phyloP scores from a whole-genome alignment of 2,113 vertebrate genomes.

The Takifugu flavidus region DNA sequence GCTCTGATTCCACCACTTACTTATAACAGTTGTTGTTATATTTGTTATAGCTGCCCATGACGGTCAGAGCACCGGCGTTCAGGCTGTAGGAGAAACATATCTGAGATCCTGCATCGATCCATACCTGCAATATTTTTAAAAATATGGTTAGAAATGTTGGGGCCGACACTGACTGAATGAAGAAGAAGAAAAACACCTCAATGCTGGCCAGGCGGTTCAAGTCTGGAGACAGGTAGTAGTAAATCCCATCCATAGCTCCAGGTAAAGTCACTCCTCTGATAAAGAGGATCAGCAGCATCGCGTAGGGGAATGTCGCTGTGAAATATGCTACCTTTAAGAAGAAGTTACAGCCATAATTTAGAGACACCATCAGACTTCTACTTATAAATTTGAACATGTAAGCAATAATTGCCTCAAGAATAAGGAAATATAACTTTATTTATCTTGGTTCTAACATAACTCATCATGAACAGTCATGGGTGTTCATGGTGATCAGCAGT shows the following conservation, averaged over 20 bases:
- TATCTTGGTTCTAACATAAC: no score
- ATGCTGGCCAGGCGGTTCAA: conserved; percentile 39
- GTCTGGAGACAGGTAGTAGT: conserved; percentile 67
- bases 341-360: background rate
- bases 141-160: background rate
- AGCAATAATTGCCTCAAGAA: no score
- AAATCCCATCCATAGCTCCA: conserved; percentile 61
- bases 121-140: conserved; percentile 48
- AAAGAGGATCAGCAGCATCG: conserved; percentile 65
- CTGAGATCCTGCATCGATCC: conserved; percentile 68
- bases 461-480: no score
- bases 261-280: conserved; percentile 65
- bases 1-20: conserved; percentile 25
- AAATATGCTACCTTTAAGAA: conserved; percentile 64
- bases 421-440: no score
- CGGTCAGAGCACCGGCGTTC: conserved; percentile 34
- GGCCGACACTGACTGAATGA: background rate
- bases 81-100: conserved; percentile 64
- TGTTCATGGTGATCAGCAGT: no score
- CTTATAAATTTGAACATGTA: no score
- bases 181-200: conserved; percentile 34
- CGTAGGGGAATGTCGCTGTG: conserved; percentile 66
- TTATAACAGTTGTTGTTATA: conserved; percentile 71
- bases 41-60: conserved; percentile 62
- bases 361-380: background rate